Evolutionary conservation across 2,113 vertebrate species (phyloP).

Genomic region (Spheniscus mendiculus): DNA sequence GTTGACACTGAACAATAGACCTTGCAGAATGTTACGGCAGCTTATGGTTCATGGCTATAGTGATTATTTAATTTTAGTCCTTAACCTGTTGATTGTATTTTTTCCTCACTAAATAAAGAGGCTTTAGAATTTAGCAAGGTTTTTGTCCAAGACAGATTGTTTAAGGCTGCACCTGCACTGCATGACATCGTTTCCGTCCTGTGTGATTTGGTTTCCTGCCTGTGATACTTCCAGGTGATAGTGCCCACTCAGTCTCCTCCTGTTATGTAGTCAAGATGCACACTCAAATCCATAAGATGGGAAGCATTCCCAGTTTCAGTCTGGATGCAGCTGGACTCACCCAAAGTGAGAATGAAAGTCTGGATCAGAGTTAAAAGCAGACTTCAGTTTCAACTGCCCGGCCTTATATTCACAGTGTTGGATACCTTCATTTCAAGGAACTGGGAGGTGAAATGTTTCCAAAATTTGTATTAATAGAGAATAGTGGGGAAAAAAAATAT

Average conservation of each 20-base stretch:
- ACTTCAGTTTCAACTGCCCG: background rate
- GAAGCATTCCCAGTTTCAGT: background rate
- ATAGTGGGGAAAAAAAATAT: background rate
- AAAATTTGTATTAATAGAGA: background rate
- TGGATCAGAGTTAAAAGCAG: background rate
- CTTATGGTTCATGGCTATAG: background rate
- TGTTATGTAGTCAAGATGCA: accelerated
- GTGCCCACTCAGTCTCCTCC: background rate
- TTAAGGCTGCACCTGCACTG: background rate
- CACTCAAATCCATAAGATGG: background rate
- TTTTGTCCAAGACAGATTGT: background rate
- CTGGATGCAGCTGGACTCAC: background rate
- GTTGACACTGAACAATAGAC: background rate
- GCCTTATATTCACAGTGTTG: background rate
- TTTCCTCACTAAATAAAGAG: background rate
- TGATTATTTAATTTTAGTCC: background rate
- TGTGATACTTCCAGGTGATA: accelerated
- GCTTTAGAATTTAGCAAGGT: background rate
- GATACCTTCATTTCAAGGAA: background rate
- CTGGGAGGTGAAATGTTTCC: background rate
- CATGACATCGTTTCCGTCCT: accelerated
- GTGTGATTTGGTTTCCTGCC: background rate
- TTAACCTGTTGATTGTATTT: background rate
- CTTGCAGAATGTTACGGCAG: background rate
- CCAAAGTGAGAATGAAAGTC: background rate